Conservation (phyloP, 2,113 vertebrate species). For the Thalassarche chlororhynchos region DNA sequence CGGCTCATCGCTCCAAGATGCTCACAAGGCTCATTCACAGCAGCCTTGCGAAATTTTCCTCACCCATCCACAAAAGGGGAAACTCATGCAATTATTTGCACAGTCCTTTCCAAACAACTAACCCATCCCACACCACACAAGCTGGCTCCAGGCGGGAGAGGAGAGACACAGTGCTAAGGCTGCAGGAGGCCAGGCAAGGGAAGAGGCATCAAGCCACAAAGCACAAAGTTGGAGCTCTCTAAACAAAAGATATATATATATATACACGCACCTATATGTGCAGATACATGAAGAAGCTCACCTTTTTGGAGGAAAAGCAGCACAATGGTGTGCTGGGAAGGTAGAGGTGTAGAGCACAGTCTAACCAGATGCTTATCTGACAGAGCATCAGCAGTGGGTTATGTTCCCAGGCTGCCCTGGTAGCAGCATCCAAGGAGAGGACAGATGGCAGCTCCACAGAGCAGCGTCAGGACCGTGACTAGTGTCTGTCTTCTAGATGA, state of each 20-base stretch:
- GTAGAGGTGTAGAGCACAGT: background rate
- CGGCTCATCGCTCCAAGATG: rapidly evolving
- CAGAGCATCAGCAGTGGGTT: background rate
- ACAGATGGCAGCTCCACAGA: slow-evolving; percentile 30
- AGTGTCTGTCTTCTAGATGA: background rate
- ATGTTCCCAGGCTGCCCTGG: background rate
- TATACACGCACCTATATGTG: background rate
- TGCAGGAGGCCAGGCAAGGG: background rate
- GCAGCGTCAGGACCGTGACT: background rate
- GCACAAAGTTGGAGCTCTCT: background rate
- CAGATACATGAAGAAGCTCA: background rate
- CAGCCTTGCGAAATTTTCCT: background rate
- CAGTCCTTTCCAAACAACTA: background rate
- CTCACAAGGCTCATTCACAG: background rate
- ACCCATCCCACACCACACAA: background rate
- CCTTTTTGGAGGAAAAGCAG: background rate
- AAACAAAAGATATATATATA: background rate
- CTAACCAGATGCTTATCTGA: background rate
- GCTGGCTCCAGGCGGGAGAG: background rate
- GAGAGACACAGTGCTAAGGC: background rate
- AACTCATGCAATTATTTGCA: background rate
- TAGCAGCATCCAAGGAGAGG: background rate
- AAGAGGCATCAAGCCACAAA: background rate
- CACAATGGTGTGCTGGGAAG: background rate
- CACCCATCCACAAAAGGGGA: background rate